Evolutionary conservation across 2,888 invertebrate species (phyloP), one percentile per base, ranked within the genome.

Genomic region (Synanthedon andrenaeformis): DNA sequence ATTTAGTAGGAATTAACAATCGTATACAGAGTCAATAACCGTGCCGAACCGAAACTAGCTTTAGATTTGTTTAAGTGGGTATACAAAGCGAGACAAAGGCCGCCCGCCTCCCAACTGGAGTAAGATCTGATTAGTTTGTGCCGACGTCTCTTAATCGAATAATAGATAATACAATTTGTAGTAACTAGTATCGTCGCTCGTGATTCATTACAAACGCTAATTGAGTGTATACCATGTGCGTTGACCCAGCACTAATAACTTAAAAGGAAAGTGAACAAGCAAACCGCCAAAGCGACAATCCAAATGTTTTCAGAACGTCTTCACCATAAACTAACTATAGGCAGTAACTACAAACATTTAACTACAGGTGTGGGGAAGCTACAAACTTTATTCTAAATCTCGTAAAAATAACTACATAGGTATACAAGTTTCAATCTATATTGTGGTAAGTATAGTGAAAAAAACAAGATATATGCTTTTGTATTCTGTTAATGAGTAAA

Each of bases 151-250:
- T n/a, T 72, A 72, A 74, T 73, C 72, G 65, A 66, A 69, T 70
- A 70, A 67, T 63, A 69, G 69, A 69, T 73, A 74, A 74, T 67
- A 69, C 69, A 72, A 73, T 74, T 70, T 67, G 72, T 67, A 65
- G 64, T 61, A 62, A 62, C 62, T 67, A 65, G 64, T 61, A 62
- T 62, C 62, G 63, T 62, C 64, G 62, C 65, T 68, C 66, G 64
- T 58, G 60, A 66, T 64, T 66, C 63, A 65, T 63, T 65, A 58
- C 55, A 52, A 28, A 51, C n/a, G 28, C 14, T 52, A 68, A 67
- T 68, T 64, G 62, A 61, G 59, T 63, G 58, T 60, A 63, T 56
- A 57, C 53, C 58, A 53, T 54, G 41, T 55, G 49, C 23, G 49
- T 4, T 49, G 23, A 23, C 4, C 10, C 49, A 17, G 19, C 45